These are phyloP conservation scores for Myiothlypis chrysogaster DNA, from an alignment of 2,797 vertebrate species.

Conservation along the genomic window DNA sequence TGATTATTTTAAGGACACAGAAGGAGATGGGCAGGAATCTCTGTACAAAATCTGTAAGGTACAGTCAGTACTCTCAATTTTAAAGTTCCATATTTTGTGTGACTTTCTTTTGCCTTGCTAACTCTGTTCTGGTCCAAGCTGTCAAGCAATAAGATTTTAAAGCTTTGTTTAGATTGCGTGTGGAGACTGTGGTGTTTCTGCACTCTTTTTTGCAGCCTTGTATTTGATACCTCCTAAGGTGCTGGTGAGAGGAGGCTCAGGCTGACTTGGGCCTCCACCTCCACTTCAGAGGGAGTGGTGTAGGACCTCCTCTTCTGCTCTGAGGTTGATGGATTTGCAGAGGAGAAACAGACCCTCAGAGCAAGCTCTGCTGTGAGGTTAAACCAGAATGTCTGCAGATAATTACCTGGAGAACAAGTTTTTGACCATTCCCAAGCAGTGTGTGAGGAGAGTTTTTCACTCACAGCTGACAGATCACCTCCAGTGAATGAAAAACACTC, in stretches of 20 bases:
- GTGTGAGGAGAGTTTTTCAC: not conserved
- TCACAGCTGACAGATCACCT: not conserved
- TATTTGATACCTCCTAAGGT: not conserved
- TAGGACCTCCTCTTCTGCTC: not conserved
- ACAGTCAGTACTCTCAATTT: slow-evolving; percentile 33
- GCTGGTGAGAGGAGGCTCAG: not conserved
- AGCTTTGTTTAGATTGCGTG: not conserved
- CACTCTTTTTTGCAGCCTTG: not conserved
- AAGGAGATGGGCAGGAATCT: slow-evolving; percentile 95
- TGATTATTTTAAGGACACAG: slow-evolving; percentile 95
- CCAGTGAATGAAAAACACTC: not conserved
- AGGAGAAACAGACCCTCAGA: not conserved
- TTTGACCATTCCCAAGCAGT: not conserved
- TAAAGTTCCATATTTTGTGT: not conserved
- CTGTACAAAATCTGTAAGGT: slow-evolving; percentile 99
- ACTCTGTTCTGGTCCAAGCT: not conserved
- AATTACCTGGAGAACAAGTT: not conserved
- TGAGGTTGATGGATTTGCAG: not conserved
- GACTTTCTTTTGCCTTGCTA: not conserved
- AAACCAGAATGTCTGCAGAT: not conserved
- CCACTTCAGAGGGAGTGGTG: not conserved
- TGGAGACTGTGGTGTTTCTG: not conserved
- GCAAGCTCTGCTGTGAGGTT: not conserved
- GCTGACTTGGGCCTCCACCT: not conserved
- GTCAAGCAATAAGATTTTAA: not conserved